Conservation (phyloP, 2,888 invertebrate species). For the Piscicola geometra region DNA sequence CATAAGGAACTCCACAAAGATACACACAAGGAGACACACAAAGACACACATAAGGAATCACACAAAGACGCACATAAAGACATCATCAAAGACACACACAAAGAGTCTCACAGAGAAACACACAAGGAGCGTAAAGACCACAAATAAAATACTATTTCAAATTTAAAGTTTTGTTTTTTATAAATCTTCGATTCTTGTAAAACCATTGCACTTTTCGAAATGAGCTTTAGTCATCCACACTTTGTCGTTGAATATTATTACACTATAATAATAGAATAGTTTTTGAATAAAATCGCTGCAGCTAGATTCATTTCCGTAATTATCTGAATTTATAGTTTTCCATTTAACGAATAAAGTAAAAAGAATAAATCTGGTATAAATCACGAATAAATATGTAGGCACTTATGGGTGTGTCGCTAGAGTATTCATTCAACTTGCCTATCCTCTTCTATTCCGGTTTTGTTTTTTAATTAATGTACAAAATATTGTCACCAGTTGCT, state of each 20-base stretch:
- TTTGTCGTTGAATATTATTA: background rate
- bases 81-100: too few species aligned
- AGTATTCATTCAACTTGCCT: conserved; percentile 9
- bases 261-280: background rate
- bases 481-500: background rate
- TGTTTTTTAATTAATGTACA: conserved; percentile 12
- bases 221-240: too few species aligned
- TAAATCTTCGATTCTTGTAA: too few species aligned
- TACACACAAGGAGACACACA: conserved; percentile 10
- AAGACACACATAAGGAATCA: background rate
- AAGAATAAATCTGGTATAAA: too few species aligned
- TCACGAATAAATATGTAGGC: too few species aligned
- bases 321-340: too few species aligned
- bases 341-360: too few species aligned
- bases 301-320: too few species aligned
- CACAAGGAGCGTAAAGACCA: background rate
- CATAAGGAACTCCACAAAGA: conserved; percentile 10
- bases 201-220: too few species aligned
- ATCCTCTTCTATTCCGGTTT: conserved; percentile 18
- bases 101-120: background rate
- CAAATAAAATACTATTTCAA: background rate
- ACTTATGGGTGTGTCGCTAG: background rate
- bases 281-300: too few species aligned
- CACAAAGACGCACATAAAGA: too few species aligned
- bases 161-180: too few species aligned